phyloP scores from a whole-genome alignment of 2,113 vertebrate species.

The Paratilapia polleni region DNA sequence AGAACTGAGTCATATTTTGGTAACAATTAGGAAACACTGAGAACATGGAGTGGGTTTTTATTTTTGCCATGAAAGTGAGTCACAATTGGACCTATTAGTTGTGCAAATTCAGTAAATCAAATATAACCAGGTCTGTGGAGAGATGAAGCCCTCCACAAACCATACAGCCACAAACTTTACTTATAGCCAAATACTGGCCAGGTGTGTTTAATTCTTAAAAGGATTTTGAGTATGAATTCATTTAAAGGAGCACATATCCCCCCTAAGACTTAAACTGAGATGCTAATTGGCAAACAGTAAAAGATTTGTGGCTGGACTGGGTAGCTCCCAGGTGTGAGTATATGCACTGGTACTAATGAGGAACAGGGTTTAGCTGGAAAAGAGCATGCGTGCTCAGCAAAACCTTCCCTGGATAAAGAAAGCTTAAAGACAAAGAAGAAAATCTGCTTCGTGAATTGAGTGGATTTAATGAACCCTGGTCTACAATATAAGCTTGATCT shows the following conservation, averaged over 20 bases:
- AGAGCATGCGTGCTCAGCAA: slow-evolving; percentile 68
- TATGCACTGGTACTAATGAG: slow-evolving; percentile 61
- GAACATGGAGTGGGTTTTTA: background rate
- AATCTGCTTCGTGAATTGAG: slow-evolving; percentile 63
- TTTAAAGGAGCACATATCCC: slow-evolving; percentile 11
- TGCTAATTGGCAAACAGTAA: slow-evolving; percentile 61
- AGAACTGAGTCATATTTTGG: background rate
- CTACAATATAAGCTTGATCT: slow-evolving; percentile 55
- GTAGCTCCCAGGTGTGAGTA: slow-evolving; percentile 64
- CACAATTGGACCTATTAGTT: background rate
- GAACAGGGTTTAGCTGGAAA: slow-evolving; percentile 63
- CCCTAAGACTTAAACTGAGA: slow-evolving; percentile 36
- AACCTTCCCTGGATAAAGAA: slow-evolving; percentile 57
- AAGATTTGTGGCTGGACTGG: slow-evolving; percentile 48
- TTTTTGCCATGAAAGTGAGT: background rate
- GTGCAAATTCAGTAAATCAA: background rate
- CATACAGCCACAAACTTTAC: background rate
- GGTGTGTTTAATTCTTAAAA: slow-evolving; percentile 9
- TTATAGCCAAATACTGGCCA: background rate
- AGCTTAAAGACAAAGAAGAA: slow-evolving; percentile 70
- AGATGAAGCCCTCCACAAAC: background rate
- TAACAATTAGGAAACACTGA: background rate
- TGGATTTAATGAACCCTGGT: slow-evolving; percentile 65
- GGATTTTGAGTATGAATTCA: slow-evolving; percentile 16
- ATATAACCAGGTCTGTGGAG: background rate